These are phyloP conservation scores for Aeoliscus strigatus DNA, from an alignment of 2,797 vertebrate genomes.

Conservation along the genomic window DNA sequence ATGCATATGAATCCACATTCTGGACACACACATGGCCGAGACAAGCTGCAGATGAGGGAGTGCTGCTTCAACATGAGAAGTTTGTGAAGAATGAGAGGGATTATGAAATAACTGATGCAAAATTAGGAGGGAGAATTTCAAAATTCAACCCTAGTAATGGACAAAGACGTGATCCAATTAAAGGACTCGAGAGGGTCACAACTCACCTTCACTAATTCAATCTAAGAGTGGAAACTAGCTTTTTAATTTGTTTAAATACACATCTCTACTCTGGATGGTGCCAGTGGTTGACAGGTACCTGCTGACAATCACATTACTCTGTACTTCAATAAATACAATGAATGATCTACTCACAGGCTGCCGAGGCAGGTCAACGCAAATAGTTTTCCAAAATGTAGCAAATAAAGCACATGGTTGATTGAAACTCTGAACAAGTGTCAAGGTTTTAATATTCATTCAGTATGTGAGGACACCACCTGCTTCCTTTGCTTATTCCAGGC, in stretches of 20 bases:
- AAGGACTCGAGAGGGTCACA: constrained; percentile 16
- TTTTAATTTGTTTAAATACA: constrained; percentile 47
- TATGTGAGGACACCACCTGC: too few relatives aligned
- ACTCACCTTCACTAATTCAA: constrained; percentile 36
- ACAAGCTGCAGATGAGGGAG: too few relatives aligned
- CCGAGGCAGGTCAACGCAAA: constrained; percentile 52
- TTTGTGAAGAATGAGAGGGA: too few relatives aligned
- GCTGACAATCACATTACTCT: constrained; percentile 37
- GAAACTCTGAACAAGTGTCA: constrained; percentile 18
- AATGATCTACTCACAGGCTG: too few relatives aligned
- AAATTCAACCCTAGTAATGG: constrained; percentile 21
- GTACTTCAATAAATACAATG: too few relatives aligned
- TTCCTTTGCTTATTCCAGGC: too few relatives aligned
- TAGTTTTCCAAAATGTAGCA: constrained; percentile 34
- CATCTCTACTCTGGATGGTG: constrained; percentile 34
- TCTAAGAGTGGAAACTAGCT: constrained; percentile 23
- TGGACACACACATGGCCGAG: too few relatives aligned
- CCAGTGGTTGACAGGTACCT: constrained; percentile 20
- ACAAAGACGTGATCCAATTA: constrained; percentile 25
- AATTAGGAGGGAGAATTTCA: too few relatives aligned
- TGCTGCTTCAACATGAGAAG: too few relatives aligned
- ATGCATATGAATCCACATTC: too few relatives aligned
- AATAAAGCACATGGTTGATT: constrained; percentile 4
- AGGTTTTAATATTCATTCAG: too few relatives aligned
- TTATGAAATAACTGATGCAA: too few relatives aligned